A percentile compares a stretch with the other conserved stretches of the same genome.
phyloP scores from a whole-genome alignment of 2,797 vertebrate species.

The Pangasius sanitwongsei region DNA sequence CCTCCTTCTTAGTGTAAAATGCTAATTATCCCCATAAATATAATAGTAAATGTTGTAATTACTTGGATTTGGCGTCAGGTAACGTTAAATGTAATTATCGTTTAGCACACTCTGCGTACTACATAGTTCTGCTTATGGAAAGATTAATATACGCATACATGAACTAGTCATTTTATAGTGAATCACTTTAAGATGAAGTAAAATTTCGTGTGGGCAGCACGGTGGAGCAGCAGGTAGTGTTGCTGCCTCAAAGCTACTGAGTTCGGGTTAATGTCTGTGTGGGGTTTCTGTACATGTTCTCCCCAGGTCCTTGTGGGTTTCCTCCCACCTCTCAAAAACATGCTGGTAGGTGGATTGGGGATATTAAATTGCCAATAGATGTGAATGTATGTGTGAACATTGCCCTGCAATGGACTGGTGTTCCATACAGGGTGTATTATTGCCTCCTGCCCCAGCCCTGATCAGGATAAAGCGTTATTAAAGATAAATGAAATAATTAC shows the following conservation, averaged over 20 bases:
- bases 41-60: conserved; percentile 44
- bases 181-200: not conserved
- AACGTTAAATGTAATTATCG: conserved; percentile 17
- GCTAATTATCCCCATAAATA: conserved; percentile 52
- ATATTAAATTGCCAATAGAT: not conserved
- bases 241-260: not conserved
- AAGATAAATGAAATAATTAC: not conserved
- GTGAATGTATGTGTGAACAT: not conserved
- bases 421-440: not conserved
- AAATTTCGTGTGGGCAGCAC: not conserved
- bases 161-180: not conserved
- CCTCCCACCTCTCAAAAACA: not conserved
- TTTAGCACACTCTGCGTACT: not conserved
- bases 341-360: not conserved
- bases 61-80: conserved; percentile 29
- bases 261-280: not conserved
- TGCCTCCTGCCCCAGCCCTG: not conserved
- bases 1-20: conserved; percentile 35
- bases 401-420: not conserved
- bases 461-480: not conserved
- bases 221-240: not conserved
- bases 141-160: not conserved
- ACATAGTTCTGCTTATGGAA: conserved; percentile 24
- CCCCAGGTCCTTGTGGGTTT: not conserved
- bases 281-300: not conserved